Evolutionary conservation across 2,888 invertebrate species (phyloP).

Genomic region (Amiota mariae): DNA sequence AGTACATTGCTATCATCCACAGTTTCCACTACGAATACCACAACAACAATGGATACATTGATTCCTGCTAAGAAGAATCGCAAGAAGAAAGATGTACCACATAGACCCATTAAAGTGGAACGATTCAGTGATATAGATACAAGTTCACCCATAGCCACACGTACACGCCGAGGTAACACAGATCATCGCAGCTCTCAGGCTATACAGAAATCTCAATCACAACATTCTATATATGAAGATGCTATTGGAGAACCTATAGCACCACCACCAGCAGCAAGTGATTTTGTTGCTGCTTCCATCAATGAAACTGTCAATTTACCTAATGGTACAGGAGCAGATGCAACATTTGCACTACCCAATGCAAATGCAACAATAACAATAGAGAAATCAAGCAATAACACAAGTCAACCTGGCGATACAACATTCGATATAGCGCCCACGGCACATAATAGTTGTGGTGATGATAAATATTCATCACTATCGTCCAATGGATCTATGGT

Average conservation of each 20-base stretch:
- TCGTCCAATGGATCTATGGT: constrained; percentile 52
- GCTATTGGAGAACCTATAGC: constrained; percentile 62
- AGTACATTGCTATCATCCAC: constrained; percentile 48
- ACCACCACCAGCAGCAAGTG: not conserved
- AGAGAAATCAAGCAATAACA: not conserved
- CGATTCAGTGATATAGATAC: constrained; percentile 63
- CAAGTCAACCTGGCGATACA: not conserved
- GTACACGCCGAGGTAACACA: constrained; percentile 60
- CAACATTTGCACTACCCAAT: constrained; percentile 36
- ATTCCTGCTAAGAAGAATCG: constrained; percentile 52
- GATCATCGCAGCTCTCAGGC: constrained; percentile 37
- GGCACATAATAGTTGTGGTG: not conserved
- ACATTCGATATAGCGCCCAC: constrained; percentile 4
- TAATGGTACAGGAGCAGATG: constrained; percentile 42
- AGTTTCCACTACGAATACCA: constrained; percentile 36
- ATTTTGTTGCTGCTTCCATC: constrained; percentile 16
- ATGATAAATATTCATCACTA: constrained; percentile 35
- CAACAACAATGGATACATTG: constrained; percentile 21
- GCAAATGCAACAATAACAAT: constrained; percentile 54
- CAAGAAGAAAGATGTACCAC: constrained; percentile 61
- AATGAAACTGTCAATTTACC: constrained; percentile 51
- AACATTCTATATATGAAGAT: constrained; percentile 73
- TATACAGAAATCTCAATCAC: constrained; percentile 30
- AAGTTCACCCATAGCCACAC: constrained; percentile 55
- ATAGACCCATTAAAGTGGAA: constrained; percentile 69